Conservation (phyloP, 2,797 vertebrate species). For the Erithacus rubecula region DNA sequence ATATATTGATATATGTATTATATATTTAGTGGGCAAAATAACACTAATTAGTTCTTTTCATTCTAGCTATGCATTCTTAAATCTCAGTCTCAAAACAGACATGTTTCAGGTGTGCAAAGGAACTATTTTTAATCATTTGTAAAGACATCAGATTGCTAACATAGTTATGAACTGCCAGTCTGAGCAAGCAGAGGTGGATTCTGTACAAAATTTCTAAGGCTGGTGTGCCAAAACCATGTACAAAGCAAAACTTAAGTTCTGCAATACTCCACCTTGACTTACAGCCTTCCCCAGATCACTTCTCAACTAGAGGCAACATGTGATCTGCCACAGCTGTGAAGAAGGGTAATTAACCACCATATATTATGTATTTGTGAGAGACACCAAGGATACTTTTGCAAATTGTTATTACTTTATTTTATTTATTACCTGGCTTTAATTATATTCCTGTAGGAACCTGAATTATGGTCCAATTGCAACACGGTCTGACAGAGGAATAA, state of each 20-base stretch:
- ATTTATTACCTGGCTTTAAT: conserved; percentile 58
- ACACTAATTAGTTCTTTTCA: not conserved
- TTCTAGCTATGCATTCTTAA: not conserved
- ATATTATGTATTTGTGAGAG: conserved; percentile 38
- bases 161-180: not conserved
- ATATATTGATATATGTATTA: no score
- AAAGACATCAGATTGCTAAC: not conserved
- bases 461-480: not conserved
- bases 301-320: not conserved
- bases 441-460: conserved; percentile 22
- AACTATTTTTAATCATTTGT: not conserved
- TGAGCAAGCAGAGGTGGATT: not conserved
- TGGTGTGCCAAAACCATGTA: not conserved
- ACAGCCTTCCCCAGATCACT: not conserved
- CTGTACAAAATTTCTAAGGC: not conserved
- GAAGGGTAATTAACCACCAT: not conserved
- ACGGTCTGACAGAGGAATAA: not conserved
- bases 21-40: not conserved
- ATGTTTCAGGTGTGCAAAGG: not conserved
- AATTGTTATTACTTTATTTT: conserved; percentile 45
- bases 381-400: not conserved
- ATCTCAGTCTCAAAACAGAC: not conserved
- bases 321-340: not conserved
- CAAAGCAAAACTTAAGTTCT: not conserved
- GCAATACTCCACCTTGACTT: not conserved